Evolutionary conservation across 2,888 invertebrate species (phyloP).

Genomic region (Eudasyphora cyanicolor): DNA sequence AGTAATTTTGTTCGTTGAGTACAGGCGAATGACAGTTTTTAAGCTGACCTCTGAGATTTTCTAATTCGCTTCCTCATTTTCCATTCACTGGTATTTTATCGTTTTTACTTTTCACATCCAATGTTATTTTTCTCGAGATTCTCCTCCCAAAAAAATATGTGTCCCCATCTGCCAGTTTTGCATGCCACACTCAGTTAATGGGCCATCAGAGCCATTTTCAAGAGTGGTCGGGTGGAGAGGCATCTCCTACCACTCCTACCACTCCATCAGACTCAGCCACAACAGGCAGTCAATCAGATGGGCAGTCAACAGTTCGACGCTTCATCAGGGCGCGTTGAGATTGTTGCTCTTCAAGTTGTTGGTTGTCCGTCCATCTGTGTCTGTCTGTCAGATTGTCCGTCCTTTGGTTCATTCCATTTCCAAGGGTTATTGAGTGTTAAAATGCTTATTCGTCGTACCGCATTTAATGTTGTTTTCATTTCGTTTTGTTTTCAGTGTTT

Average conservation of each 20-base stretch:
- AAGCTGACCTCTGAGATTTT: too few species aligned
- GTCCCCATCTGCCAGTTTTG: neutral
- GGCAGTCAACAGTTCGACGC: neutral
- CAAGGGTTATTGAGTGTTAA: conserved; percentile 24
- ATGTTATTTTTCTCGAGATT: too few species aligned
- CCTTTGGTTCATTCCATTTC: neutral
- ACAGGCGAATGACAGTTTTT: too few species aligned
- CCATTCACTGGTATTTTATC: too few species aligned
- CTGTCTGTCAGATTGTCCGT: neutral
- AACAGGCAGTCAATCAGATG: conserved; percentile 16
- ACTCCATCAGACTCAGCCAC: neutral
- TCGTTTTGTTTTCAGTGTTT: neutral
- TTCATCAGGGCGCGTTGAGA: neutral
- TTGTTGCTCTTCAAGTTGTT: neutral
- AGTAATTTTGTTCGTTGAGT: too few species aligned
- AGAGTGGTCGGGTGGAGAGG: neutral
- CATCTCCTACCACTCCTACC: neutral
- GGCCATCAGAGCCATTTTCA: conserved; percentile 17
- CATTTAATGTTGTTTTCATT: conserved; percentile 26
- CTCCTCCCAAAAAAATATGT: neutral
- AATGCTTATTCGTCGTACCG: conserved; percentile 29
- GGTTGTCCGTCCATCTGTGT: neutral
- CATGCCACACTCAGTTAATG: conserved; percentile 36
- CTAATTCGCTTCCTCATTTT: too few species aligned
- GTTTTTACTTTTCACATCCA: too few species aligned